phyloP scores from a whole-genome alignment of 92 coral and sea anemone species.

The Paramuricea clavata region DNA sequence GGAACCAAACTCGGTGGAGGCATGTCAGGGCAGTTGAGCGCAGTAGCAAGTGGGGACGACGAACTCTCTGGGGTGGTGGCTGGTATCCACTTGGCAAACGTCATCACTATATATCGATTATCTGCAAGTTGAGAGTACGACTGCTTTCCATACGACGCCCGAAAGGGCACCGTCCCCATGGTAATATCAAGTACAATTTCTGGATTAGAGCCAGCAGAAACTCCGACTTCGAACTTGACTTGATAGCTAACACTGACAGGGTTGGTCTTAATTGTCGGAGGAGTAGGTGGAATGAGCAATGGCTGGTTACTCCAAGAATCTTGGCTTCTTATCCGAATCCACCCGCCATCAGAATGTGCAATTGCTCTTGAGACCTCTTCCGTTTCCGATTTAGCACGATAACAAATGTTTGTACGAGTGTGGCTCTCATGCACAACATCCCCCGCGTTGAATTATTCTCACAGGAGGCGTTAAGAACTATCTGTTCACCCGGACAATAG shows the following conservation, averaged over 20 bases:
- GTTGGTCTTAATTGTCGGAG: background rate
- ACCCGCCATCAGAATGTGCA: background rate
- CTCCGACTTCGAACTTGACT: background rate
- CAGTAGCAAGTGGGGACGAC: background rate
- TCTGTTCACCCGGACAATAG: constrained; percentile 7
- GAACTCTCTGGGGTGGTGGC: background rate
- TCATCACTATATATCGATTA: background rate
- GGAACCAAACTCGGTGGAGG: background rate
- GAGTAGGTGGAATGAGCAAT: background rate
- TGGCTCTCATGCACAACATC: background rate
- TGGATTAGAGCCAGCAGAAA: background rate
- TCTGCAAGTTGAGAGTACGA: background rate
- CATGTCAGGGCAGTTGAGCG: background rate
- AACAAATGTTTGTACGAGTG: background rate
- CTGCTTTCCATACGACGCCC: background rate
- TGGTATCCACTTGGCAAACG: background rate
- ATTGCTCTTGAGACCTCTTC: background rate
- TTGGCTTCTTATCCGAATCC: background rate
- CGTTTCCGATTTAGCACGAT: too few relatives aligned
- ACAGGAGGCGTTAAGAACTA: background rate
- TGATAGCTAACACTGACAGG: background rate
- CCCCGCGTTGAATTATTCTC: background rate
- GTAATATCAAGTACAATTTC: background rate
- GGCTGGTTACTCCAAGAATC: constrained; percentile 7
- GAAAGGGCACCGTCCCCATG: background rate